Evolutionary conservation across 2,888 invertebrate genomes (phyloP).

Genomic region (Pherbina coryleti): DNA sequence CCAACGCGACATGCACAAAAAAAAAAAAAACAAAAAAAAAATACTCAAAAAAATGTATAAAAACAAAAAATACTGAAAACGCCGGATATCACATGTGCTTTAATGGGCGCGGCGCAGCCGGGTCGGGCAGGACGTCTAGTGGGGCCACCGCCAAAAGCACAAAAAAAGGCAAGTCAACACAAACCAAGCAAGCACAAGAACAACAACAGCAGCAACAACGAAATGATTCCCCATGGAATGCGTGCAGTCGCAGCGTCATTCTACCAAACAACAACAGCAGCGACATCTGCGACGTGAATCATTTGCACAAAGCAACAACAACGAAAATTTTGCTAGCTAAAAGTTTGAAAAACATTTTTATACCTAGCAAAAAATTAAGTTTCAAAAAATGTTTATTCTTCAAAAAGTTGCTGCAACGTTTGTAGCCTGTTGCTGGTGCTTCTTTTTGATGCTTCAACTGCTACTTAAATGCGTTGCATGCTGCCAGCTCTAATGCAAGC

Average conservation of each 20-base stretch:
- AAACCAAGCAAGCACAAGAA: neutral
- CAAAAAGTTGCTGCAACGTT: neutral
- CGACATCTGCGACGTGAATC: conserved; percentile 6
- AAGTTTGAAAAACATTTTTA: neutral
- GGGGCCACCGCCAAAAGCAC: too few species aligned
- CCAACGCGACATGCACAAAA: neutral
- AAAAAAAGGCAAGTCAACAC: neutral
- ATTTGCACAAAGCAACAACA: neutral
- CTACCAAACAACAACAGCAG: neutral
- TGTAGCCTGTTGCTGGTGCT: conserved; percentile 7
- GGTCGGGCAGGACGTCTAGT: neutral
- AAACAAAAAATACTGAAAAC: neutral
- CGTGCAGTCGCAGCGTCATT: neutral
- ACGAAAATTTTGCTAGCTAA: neutral
- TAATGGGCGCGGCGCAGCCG: neutral
- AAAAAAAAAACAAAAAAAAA: neutral
- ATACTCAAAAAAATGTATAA: neutral
- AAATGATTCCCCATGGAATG: conserved; percentile 1
- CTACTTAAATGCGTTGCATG: neutral
- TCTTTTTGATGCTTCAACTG: neutral
- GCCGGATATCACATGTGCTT: conserved; percentile 2
- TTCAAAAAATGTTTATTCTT: neutral
- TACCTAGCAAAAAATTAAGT: conserved; percentile 11
- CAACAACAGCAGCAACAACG: neutral
- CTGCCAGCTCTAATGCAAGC: conserved; percentile 8